These are phyloP conservation scores for Clytia hemisphaerica DNA, from an alignment of 30 jellyfish, hydroid and myxozoan genomes.

Conservation along the genomic window DNA sequence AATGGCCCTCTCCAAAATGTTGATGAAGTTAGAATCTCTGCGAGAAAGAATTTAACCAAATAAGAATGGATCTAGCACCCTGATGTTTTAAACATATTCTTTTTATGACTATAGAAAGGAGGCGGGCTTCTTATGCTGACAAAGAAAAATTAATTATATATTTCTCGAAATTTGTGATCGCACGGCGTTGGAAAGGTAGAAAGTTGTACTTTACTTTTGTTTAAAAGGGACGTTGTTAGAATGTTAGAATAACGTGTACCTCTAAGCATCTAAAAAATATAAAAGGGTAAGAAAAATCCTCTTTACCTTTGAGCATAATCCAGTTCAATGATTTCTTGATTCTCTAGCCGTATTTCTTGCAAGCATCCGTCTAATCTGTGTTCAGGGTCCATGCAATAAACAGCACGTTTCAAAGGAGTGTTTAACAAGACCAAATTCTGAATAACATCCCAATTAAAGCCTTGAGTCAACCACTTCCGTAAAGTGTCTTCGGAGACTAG, in stretches of 20 bases:
- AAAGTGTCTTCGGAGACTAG: slow-evolving; percentile 32
- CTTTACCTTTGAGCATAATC: slow-evolving; percentile 47
- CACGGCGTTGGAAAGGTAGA: too few relatives aligned
- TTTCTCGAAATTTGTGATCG: too few relatives aligned
- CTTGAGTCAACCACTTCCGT: slow-evolving; percentile 40
- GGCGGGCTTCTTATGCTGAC: too few relatives aligned
- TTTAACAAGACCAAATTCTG: slow-evolving; percentile 37
- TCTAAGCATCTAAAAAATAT: background rate
- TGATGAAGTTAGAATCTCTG: slow-evolving; percentile 24
- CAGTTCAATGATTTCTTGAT: slow-evolving; percentile 27
- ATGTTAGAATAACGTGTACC: background rate
- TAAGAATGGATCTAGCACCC: too few relatives aligned
- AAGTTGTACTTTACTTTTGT: background rate
- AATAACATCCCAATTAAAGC: slow-evolving; percentile 38
- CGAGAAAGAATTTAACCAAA: background rate
- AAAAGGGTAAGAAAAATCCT: background rate
- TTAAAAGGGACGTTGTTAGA: background rate
- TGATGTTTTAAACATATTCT: background rate
- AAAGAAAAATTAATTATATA: too few relatives aligned
- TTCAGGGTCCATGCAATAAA: slow-evolving; percentile 50
- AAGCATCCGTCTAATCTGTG: slow-evolving; percentile 29
- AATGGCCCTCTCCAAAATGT: slow-evolving; percentile 40
- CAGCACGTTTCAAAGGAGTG: slow-evolving; percentile 40
- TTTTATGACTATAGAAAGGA: background rate
- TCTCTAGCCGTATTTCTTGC: background rate